Percentiles rank a stretch among this genome's conserved stretches.
Conservation (phyloP, 2,113 vertebrate species). For the Neodon shergylaensis region DNA sequence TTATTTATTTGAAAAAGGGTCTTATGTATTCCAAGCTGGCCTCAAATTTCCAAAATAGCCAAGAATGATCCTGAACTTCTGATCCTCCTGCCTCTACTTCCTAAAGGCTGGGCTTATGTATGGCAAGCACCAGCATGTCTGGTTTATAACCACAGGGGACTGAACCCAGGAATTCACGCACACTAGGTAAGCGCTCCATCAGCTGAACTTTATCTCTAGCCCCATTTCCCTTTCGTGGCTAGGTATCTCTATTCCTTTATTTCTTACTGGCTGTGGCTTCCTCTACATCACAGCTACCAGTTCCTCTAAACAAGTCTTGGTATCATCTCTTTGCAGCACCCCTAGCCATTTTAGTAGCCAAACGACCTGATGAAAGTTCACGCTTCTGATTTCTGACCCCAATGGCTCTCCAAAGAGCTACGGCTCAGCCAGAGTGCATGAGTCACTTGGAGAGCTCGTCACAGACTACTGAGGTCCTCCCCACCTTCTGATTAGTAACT, state of each 20-base stretch:
- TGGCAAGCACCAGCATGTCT: neutral
- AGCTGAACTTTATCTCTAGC: neutral
- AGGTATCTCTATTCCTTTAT: neutral
- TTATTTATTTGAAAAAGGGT: neutral
- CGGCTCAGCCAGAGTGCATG: neutral
- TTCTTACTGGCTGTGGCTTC: neutral
- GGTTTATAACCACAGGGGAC: neutral
- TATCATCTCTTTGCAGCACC: neutral
- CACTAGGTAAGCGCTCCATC: neutral
- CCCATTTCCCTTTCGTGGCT: constrained; percentile 1
- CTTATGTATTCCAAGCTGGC: neutral
- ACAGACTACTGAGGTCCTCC: neutral
- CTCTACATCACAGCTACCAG: neutral
- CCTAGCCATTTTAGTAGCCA: constrained; percentile 11
- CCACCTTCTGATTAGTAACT: constrained; percentile 30
- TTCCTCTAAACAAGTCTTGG: neutral
- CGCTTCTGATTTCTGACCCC: neutral
- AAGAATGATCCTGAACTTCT: neutral
- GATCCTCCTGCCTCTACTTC: neutral
- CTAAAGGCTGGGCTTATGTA: neutral
- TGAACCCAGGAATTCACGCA: neutral
- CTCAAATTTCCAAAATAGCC: neutral
- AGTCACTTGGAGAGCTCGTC: constrained; percentile 2
- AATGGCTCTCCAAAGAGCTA: constrained; percentile 17
- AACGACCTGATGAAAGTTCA: neutral